Evolutionary conservation across 2,113 vertebrate species (phyloP), one percentile per base, ranked within the genome.

Genomic region (Lophura nycthemera): DNA sequence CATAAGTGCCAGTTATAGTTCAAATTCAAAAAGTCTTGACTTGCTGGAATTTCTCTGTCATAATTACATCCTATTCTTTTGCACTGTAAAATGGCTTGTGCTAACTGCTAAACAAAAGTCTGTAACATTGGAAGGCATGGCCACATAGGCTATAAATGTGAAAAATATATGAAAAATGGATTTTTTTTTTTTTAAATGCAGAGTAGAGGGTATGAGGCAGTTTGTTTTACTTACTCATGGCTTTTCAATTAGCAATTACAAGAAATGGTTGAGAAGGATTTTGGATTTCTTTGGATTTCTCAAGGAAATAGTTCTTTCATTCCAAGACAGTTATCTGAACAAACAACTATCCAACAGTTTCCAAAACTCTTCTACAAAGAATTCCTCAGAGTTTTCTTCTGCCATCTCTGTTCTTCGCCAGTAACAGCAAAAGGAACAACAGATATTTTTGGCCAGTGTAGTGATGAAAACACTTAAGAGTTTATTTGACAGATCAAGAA

Each of bases 381-480:
- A 89, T 66, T 91, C 59, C 25, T 92, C 34, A 13, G 15, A 13
- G 48, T 59, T 89, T 82, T 76, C 54, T 82, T 59, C 77, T 70
- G 9, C 32, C 21, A 83, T 47, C 65, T 75, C 54, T 90, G n/a
- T 60, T 90, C 90, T 69, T 88, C 59, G 63, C 30, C 17, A 84
- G 21, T 63, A 78, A 50, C n/a, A 67, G 34, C 43, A 90, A 61
- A 34, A 72, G 54, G 20, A 93, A 73, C 20, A 77, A 61, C 36
- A 75, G 77, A 52, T 74, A 78, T 57, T 90, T 90, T 82, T 94
- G 63, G 84, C 60, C 66, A 75, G 38, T 29, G 61, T n/a, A 81
- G 6, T 24, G 65, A 86, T 65, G 43, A 79, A 92, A 96, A 95
- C 20, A 69, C 12, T 83, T 92, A n/a, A 76, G 45, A 74, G 25